Conservation (phyloP, 2,113 vertebrate genomes). For the Equus quagga region DNA sequence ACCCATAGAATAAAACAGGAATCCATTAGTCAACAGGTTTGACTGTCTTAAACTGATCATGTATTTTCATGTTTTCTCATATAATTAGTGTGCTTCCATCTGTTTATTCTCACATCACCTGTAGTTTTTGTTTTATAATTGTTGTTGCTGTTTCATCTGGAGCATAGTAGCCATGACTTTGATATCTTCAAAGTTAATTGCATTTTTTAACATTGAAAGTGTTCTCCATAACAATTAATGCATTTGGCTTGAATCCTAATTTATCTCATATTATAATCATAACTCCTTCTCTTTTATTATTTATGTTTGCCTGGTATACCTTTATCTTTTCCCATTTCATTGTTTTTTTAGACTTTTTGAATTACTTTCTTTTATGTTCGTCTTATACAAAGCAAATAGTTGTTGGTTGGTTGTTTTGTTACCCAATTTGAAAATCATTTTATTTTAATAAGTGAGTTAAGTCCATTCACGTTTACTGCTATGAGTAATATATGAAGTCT, state of each 20-base stretch:
- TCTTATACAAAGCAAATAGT: not conserved
- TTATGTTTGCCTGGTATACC: not conserved
- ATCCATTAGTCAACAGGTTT: not conserved
- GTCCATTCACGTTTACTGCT: not conserved
- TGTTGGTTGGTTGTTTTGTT: not conserved
- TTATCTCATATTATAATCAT: not conserved
- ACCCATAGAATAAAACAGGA: not conserved
- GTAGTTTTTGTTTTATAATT: not conserved
- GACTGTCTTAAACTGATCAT: not conserved
- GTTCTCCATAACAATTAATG: not conserved
- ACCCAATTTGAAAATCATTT: not conserved
- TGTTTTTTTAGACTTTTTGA: not conserved
- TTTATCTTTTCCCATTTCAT: not conserved
- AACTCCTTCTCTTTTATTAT: not conserved
- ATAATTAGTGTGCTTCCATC: not conserved
- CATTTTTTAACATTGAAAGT: not conserved
- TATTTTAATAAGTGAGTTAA: not conserved
- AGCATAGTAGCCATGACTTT: not conserved
- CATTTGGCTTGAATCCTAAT: not conserved
- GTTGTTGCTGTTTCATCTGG: not conserved
- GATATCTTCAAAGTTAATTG: not conserved
- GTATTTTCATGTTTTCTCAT: not conserved
- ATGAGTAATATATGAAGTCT: not conserved
- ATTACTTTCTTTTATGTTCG: not conserved
- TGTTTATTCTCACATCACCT: not conserved